phyloP scores from a whole-genome alignment of 2,888 invertebrate genomes.

The Sialis lutaria region DNA sequence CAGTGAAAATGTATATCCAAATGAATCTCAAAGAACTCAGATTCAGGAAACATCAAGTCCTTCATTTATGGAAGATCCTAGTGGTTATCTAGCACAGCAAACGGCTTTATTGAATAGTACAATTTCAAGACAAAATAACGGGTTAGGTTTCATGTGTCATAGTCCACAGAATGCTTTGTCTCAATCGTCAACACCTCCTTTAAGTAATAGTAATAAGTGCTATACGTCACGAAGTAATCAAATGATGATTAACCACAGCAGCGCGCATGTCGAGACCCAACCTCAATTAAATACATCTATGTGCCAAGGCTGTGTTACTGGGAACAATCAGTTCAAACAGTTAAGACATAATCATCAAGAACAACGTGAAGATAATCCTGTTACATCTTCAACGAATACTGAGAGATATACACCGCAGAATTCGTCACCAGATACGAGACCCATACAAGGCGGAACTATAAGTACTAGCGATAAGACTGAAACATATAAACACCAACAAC shows the following conservation, averaged over 20 bases:
- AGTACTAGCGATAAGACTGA: slow-evolving; percentile 70
- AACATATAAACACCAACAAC: slow-evolving; percentile 30
- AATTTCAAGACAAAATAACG: slow-evolving; percentile 41
- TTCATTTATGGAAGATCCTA: slow-evolving; percentile 83
- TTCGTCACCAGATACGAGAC: slow-evolving; percentile 42
- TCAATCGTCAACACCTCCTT: slow-evolving; percentile 1
- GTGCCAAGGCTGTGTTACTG: slow-evolving; percentile 33
- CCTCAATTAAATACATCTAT: slow-evolving; percentile 20
- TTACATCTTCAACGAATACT: slow-evolving; percentile 48
- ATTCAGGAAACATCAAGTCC: slow-evolving; percentile 31
- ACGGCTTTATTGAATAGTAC: slow-evolving; percentile 72
- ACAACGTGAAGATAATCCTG: slow-evolving; percentile 36
- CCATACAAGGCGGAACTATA: slow-evolving; percentile 70
- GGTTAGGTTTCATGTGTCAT: background rate
- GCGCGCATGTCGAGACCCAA: too few species aligned
- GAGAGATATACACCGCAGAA: slow-evolving; percentile 27
- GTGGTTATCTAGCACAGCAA: slow-evolving; percentile 80
- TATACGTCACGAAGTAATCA: slow-evolving; percentile 1
- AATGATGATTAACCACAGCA: slow-evolving; percentile 8
- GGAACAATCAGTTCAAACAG: background rate
- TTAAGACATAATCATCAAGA: slow-evolving; percentile 2
- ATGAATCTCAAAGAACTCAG: slow-evolving; percentile 24
- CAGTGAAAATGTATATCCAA: slow-evolving; percentile 30
- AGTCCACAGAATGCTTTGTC: slow-evolving; percentile 22
- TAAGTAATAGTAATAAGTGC: background rate